Conservation (phyloP, 2,113 vertebrate species). For the Pampusana beccarii region DNA sequence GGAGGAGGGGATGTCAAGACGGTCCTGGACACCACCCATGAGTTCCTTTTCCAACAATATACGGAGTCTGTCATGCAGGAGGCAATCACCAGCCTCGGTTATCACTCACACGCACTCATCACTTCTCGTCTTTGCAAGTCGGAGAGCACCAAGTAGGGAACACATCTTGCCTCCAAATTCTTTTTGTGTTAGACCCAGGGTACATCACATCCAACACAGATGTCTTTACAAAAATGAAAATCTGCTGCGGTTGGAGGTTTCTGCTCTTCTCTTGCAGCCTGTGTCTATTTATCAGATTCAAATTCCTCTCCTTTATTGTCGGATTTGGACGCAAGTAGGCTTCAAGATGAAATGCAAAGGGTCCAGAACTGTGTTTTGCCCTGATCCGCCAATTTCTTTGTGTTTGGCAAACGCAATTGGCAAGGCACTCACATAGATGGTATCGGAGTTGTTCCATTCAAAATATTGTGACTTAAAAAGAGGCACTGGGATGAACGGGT, state of each 20-base stretch:
- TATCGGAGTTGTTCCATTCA: neutral
- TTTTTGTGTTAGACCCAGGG: neutral
- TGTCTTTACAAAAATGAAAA: neutral
- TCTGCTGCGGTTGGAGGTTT: neutral
- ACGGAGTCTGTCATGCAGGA: neutral
- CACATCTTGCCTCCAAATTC: neutral
- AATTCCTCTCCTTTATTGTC: neutral
- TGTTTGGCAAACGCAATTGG: neutral
- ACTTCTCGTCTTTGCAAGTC: neutral
- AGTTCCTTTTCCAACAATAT: neutral
- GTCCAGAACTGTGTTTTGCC: neutral
- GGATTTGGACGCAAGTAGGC: neutral
- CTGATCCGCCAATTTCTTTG: neutral
- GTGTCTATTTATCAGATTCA: neutral
- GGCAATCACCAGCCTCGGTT: neutral
- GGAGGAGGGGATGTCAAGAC: neutral
- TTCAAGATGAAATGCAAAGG: neutral
- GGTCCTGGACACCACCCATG: neutral
- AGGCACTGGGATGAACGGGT: neutral
- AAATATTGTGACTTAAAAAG: neutral
- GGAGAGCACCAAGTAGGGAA: accelerated
- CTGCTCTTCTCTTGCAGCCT: neutral
- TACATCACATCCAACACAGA: neutral
- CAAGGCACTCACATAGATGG: neutral
- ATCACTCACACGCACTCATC: neutral